Percentiles rank a stretch among this genome's conserved stretches.
Evolutionary conservation across 2,888 invertebrate genomes (phyloP).

Genomic region (Ophioninae sp.): DNA sequence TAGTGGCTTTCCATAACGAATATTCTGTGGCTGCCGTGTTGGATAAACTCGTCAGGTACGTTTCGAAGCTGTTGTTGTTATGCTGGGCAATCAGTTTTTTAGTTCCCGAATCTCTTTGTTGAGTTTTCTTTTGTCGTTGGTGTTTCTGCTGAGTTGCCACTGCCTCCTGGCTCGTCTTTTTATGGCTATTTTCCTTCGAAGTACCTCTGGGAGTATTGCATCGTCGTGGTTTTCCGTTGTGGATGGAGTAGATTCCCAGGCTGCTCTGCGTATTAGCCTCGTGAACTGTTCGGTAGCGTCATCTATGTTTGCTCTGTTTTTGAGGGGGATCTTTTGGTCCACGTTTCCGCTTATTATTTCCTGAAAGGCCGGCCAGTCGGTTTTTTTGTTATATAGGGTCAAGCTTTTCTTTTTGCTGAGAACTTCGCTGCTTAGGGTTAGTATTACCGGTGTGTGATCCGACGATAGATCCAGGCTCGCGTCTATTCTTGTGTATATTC

Average conservation of each 20-base stretch:
- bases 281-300: slow-evolving; percentile 55
- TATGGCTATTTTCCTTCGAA: slow-evolving; percentile 55
- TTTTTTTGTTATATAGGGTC: too few species aligned
- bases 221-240: slow-evolving; percentile 57
- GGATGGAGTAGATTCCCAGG: slow-evolving; percentile 60
- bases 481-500: too few species aligned
- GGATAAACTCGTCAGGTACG: slow-evolving; percentile 23
- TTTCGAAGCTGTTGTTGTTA: slow-evolving; percentile 42
- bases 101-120: slow-evolving; percentile 58
- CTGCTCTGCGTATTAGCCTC: slow-evolving; percentile 53
- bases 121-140: slow-evolving; percentile 57
- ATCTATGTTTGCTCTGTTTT: slow-evolving; percentile 60
- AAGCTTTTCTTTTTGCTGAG: too few species aligned
- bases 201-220: slow-evolving; percentile 49
- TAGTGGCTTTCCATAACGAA: slow-evolving; percentile 57
- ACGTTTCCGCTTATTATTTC: slow-evolving; percentile 48
- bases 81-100: slow-evolving; percentile 45
- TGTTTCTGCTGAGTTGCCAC: slow-evolving; percentile 59
- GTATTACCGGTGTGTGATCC: too few species aligned
- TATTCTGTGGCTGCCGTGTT: slow-evolving; percentile 53
- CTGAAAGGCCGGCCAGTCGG: background rate
- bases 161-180: slow-evolving; percentile 60
- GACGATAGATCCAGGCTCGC: too few species aligned
- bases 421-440: too few species aligned
- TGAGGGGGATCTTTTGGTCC: slow-evolving; percentile 48